Evolutionary conservation across 2,888 invertebrate genomes (phyloP), one percentile per base, ranked within the genome.

Genomic region (Galerucella pusilla): DNA sequence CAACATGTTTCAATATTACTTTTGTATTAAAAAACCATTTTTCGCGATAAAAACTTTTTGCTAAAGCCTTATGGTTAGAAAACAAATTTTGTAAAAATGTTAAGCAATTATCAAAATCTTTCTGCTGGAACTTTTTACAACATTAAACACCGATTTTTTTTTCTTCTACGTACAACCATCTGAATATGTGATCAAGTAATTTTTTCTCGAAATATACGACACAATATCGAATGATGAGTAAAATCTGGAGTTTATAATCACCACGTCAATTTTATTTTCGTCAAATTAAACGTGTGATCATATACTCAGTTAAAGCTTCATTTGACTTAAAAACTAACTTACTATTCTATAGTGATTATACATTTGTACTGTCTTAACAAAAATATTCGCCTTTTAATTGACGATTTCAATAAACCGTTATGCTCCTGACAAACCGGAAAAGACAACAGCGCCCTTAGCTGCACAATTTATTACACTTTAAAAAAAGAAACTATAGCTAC

Each of bases 351-450:
- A 78, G 79, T 82, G 81, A 82, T 82, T 83, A 83, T 80, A 82
- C 79, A 84, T 87, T 87, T 87, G 87, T 87, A 87, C 87, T 87
- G 84, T 83, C 85, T 86, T 87, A 87, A 86, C 84, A 87, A 87
- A 87, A 86, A 86, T 86, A 86, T 84, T 84, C 85, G 85, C 82
- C 85, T 71, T 64, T 60, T 82, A 83, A 83, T 84, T 82, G 84
- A 85, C 85, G 85, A 83, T 80, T 66, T 69, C 65, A 67, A 75
- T 73, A 61, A 75, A 73, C 57, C 42, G 25, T 70, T 76, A 79
- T 83, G 82, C 83, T 83, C 81, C 79, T 80, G 77, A 80, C 79
- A 76, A 81, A 77, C 75, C 78, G 70, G 74, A 80, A 78, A 83
- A 76, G 84, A 83, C 81, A 83, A 81, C 81, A 83, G 81, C 84